Base-by-base conservation (phyloP, 2,797 vertebrate genomes). In the Scomberomorus guttatus region DNA sequence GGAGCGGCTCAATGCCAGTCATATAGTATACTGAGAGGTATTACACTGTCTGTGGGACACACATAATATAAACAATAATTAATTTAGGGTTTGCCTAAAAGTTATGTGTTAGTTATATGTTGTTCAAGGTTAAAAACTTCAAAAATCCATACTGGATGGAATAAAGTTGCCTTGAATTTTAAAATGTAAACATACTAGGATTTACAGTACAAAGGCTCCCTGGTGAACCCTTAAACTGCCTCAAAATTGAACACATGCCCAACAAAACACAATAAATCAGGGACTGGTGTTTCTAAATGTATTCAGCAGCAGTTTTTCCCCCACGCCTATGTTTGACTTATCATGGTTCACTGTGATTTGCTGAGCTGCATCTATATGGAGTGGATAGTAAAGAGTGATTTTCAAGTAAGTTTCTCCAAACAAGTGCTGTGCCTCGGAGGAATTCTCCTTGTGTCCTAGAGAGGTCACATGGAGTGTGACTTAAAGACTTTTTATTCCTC, bases 381-480 rank as follows among this genome's bases (percentile, higher is more conserved):
- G 52, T 52, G 78, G 62, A 55, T 55, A 20, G 34, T 50, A 50
- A 67, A 71, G 57, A 74, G 52, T 5, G 18, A 29, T 15, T 58
- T 70, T 34, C 32, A 32, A 69, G 67, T 34, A 9, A 59, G 70
- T 80, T 85, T 79, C 68, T 80, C 58, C 75, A 77, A 82, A 85
- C 68, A 84, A 70, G 42, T 57, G 59, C 27, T 48, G 44, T 44
- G 61, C 76, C 70, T 84, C 25, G 0, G 20, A 82, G 70, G 72
- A 76, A 63, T 79, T 73, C 42, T 82, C 22, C 37, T 54, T 3
- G 27, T 85, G 80, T 87, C 87, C 80, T 92, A 84, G 77, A 83
- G 69, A 79, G 75, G 55, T 75, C 56, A 69, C 74, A 61, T 50
- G 68, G 60, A 72, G 67, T 69, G 76, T 64, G 76, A 76, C 81